These are phyloP conservation scores for Cephonodes hylas DNA, from an alignment of 2,888 invertebrate genomes.

Conservation along the genomic window DNA sequence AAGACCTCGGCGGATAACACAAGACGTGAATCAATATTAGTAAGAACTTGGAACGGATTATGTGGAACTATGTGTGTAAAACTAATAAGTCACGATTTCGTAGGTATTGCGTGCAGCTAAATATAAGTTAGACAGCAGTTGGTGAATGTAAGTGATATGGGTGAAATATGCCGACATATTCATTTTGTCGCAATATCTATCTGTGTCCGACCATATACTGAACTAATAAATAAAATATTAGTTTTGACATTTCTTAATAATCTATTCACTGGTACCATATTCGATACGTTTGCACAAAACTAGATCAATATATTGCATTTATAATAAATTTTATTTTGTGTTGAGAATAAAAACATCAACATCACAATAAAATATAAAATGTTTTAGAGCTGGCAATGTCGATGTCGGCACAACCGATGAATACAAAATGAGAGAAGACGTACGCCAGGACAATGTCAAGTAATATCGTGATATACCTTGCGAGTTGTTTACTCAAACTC, in stretches of 20 bases:
- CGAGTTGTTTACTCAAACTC: slow-evolving; percentile 53
- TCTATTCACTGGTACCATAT: background rate
- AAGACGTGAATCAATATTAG: slow-evolving; percentile 57
- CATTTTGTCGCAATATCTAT: background rate
- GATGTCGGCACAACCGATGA: background rate
- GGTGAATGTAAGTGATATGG: background rate
- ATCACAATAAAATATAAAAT: background rate
- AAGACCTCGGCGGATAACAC: slow-evolving; percentile 64
- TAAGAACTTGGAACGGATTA: slow-evolving; percentile 27
- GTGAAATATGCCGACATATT: background rate
- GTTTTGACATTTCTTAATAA: background rate
- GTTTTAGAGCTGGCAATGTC: background rate
- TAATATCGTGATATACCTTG: slow-evolving; percentile 47
- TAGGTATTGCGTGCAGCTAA: background rate
- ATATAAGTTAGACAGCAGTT: background rate
- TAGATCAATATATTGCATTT: background rate
- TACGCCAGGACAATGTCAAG: slow-evolving; percentile 29
- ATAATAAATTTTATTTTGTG: background rate
- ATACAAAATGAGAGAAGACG: background rate
- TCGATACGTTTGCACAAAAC: background rate
- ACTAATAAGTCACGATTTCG: slow-evolving; percentile 1
- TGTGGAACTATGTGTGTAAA: slow-evolving; percentile 3
- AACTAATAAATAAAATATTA: background rate
- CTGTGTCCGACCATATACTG: background rate
- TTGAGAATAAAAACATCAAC: background rate